These are phyloP conservation scores for Heliopora coerulea DNA, from an alignment of 92 coral and sea anemone genomes.

Conservation along the genomic window DNA sequence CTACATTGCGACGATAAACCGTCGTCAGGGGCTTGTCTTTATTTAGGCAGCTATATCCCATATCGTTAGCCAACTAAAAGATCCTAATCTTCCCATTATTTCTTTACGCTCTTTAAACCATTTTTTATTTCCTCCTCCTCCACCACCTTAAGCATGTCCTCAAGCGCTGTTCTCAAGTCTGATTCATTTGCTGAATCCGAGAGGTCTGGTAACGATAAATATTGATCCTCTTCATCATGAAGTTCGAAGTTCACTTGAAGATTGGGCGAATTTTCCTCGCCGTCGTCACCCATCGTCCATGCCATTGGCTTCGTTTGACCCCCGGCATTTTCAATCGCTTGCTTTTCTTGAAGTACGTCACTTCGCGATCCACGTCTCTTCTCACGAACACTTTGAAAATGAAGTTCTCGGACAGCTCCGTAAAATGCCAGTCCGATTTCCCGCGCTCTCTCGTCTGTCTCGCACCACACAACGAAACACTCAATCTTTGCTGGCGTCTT, in stretches of 20 bases:
- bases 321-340: neutral
- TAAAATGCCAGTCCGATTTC: constrained; percentile 79
- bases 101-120: neutral
- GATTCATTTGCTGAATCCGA: constrained; percentile 25
- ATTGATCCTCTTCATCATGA: constrained; percentile 28
- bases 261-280: neutral
- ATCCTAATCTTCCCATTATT: neutral
- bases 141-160: constrained; percentile 40
- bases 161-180: constrained; percentile 35
- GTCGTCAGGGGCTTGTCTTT: too few relatives aligned
- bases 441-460: constrained; percentile 69
- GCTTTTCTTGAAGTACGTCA: constrained; percentile 1
- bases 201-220: constrained; percentile 37
- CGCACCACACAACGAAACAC: constrained; percentile 87
- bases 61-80: too few relatives aligned
- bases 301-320: neutral
- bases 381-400: constrained; percentile 78
- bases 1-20: too few relatives aligned
- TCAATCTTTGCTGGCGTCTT: constrained; percentile 74
- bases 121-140: constrained; percentile 35
- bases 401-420: constrained; percentile 86
- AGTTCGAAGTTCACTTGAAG: constrained; percentile 31
- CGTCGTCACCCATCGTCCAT: neutral
- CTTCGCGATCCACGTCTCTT: constrained; percentile 60
- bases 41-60: too few relatives aligned